Evolutionary conservation across 1,140 invertebrate species (phyloP), one percentile per base, ranked within the genome.

Genomic region (Sminthurinus signatus): DNA sequence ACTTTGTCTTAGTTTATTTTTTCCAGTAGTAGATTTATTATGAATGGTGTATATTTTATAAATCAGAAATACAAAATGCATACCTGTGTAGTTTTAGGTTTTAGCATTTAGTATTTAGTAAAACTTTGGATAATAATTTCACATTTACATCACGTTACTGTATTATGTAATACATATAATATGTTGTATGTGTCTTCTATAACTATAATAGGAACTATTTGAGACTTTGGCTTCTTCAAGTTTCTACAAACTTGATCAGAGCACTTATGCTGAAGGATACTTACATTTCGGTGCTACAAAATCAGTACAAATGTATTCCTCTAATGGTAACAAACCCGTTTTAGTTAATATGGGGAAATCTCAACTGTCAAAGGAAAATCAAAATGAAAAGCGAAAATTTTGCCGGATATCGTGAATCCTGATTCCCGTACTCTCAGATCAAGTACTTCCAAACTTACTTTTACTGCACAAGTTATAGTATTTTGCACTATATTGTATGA

Each of bases 261-360:
- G 50, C 23, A 52, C 50, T 5, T 56, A 56, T 39, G 8, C 54
- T 21, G 4, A 36, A 19, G 54, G 54, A 25, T 56, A 56, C 54
- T 39, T 56, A 12, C 5, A 36, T 4, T 56, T 56, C 21, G 54
- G 54, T n/a, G 39, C 54, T 5, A 56, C 54, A 17, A 56, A 56
- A 39, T 27, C 19, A 28, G 10, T 52, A 10, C 3, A 52, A 52
- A 8, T 15, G 15, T 56, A 56, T 21, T 36, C 54, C 2, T 4
- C 2, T 8, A 56, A 56, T 56, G 54, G 54, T 10, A 56, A 56
- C 19, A 59, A 59, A 44, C 56, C 42, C 3, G 27, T 46, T 2
- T 19, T 42, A 17, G 28, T 57, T 23, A 10, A 28, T 28, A 25
- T 23, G 8, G 50, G 27, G 3, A 46, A n/a, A 5, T 10, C 19